Percentiles rank a stretch among this genome's conserved stretches.
phyloP scores from a whole-genome alignment of 2,888 invertebrate genomes.

The Mantis religiosa region DNA sequence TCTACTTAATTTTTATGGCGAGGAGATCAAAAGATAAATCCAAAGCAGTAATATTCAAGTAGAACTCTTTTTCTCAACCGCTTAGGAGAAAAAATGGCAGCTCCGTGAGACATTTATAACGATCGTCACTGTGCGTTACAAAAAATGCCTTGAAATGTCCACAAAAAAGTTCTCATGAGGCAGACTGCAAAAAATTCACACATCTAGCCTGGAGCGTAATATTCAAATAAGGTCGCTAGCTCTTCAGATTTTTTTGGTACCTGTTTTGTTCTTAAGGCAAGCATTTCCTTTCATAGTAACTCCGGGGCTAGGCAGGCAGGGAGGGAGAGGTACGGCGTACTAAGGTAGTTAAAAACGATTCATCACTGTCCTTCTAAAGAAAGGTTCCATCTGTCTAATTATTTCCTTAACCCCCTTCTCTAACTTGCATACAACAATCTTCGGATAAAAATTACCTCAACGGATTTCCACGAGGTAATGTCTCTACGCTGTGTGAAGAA shows the following conservation, averaged over 20 bases:
- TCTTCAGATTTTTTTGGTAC: not conserved
- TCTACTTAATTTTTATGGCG: not conserved
- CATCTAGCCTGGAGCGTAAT: not conserved
- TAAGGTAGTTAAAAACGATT: conserved; percentile 14
- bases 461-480: conserved; percentile 15
- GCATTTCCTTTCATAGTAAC: not conserved
- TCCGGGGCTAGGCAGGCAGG: not conserved
- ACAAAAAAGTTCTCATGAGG: not conserved
- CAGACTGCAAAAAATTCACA: not conserved
- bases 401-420: conserved; percentile 17
- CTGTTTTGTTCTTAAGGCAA: conserved; percentile 9
- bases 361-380: conserved; percentile 19
- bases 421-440: not conserved
- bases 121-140: not conserved
- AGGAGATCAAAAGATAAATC: not conserved
- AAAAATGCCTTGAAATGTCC: not conserved
- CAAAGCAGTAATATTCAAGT: not conserved
- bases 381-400: conserved; percentile 21
- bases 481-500: conserved; percentile 6
- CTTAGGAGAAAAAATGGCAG: not conserved
- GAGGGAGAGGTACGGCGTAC: not conserved
- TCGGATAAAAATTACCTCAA: conserved; percentile 19
- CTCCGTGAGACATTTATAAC: not conserved
- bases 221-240: not conserved
- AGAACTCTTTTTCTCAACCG: not conserved